Conservation (phyloP, 2,113 vertebrate species). For the Lepus timidus region DNA sequence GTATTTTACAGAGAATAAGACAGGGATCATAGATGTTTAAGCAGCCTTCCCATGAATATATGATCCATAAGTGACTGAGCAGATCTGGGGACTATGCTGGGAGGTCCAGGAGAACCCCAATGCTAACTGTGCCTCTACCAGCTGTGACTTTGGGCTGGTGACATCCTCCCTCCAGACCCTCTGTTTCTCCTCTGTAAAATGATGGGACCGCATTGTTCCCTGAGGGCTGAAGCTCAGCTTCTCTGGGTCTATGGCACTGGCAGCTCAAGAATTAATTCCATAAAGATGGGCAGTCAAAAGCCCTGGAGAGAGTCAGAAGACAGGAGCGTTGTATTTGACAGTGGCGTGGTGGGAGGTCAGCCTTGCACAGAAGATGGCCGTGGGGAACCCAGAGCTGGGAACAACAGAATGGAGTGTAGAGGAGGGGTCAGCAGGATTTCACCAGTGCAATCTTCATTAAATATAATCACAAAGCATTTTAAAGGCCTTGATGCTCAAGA, state of each 20-base stretch:
- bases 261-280: background rate
- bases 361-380: background rate
- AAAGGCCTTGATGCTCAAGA: background rate
- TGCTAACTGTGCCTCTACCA: background rate
- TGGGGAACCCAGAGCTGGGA: background rate
- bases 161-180: background rate
- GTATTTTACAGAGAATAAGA: background rate
- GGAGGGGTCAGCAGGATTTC: conserved; percentile 30
- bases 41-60: background rate
- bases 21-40: background rate
- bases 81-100: background rate
- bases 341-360: background rate
- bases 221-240: background rate
- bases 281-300: background rate
- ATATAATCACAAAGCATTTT: conserved; percentile 17
- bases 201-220: background rate
- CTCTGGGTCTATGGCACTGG: background rate
- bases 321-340: background rate
- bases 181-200: background rate
- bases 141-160: background rate
- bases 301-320: background rate
- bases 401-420: background rate
- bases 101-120: background rate
- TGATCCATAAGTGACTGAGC: background rate
- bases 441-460: background rate